Base-by-base conservation (phyloP, 1,140 invertebrate species). In the Drosophila pruinosa region DNA sequence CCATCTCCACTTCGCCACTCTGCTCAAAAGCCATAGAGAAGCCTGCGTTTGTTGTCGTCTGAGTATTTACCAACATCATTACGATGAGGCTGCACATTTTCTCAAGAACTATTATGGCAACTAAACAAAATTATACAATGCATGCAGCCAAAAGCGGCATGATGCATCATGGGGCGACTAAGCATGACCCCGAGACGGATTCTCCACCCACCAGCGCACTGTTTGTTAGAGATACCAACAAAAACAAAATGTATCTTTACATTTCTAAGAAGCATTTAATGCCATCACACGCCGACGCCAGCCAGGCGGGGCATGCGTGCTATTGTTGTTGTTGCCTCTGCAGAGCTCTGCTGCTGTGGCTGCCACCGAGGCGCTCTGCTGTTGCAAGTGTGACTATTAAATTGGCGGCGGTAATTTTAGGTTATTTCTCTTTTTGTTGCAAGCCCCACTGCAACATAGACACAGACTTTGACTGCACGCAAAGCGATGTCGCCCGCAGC, bases 261-360 rank as follows among this genome's bases (percentile, higher is more conserved):
- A 69, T 88, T 88, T 88, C 82, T 88, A 75, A 88, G 82, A 88
- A 88, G 82, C 71, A 89, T 88, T 88, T 82, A 82, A 82, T 82
- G 82, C 82, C 78, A 63, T 69, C 52, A 57, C 74, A 71, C 61
- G 61, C 68, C 48, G 38, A 41, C 38, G 59, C 69, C 50, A 52
- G 26, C 15, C 54, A 71, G 53, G 28, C 59, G 57, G 57, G 53
- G 57, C 72, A 76, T 83, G 80, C 77, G 69, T 86, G 76, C 68
- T 48, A 61, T 31, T 75, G 61, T 67, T 64, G 48, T 19, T 52
- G 64, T 39, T 78, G 72, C 15, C 34, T 68, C 38, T 68, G 67
- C 72, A 53, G 4, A 83, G 63, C 74, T 77, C 64, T 59, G 69
- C 38, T 83, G 73, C 59, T 53, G 36, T 52, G 21, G 14, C 31